Conservation (phyloP, 2,888 invertebrate genomes). For the Noctua pronuba region DNA sequence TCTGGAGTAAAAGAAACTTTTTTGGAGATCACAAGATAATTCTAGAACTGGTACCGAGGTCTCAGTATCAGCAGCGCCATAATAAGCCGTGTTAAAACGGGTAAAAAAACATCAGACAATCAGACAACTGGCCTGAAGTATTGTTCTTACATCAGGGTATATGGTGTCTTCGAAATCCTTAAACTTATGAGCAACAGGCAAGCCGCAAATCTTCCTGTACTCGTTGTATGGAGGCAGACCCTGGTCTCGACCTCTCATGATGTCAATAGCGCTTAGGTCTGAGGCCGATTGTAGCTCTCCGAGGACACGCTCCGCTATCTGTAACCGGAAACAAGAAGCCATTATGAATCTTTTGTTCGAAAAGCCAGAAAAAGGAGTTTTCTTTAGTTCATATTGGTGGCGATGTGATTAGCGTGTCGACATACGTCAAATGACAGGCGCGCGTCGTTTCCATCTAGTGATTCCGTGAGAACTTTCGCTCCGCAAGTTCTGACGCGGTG, state of each 20-base stretch:
- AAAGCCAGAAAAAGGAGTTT: not conserved
- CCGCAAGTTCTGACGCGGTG: not conserved
- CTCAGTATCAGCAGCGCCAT: not conserved
- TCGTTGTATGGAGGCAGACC: conserved; percentile 96
- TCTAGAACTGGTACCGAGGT: not conserved
- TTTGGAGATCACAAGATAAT: not conserved
- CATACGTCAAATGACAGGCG: not conserved
- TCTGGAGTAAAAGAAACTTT: conserved; percentile 55
- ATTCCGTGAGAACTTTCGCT: not conserved
- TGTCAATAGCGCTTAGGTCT: conserved; percentile 74
- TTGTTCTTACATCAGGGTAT: conserved; percentile 68
- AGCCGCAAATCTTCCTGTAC: conserved; percentile 94
- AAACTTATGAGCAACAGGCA: conserved; percentile 92
- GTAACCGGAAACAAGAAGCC: not conserved
- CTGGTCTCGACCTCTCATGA: conserved; percentile 92
- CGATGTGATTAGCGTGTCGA: not conserved
- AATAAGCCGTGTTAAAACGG: not conserved
- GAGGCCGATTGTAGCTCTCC: conserved; percentile 68
- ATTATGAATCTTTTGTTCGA: not conserved
- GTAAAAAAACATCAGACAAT: not conserved
- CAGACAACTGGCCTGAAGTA: not conserved
- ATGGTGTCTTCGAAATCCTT: conserved; percentile 94
- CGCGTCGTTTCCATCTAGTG: not conserved
- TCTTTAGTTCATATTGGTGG: not conserved
- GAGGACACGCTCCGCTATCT: conserved; percentile 71